Evolutionary conservation across 2,888 invertebrate genomes (phyloP), one percentile per base, ranked within the genome.

Genomic region (Lasioglossum lativentre): DNA sequence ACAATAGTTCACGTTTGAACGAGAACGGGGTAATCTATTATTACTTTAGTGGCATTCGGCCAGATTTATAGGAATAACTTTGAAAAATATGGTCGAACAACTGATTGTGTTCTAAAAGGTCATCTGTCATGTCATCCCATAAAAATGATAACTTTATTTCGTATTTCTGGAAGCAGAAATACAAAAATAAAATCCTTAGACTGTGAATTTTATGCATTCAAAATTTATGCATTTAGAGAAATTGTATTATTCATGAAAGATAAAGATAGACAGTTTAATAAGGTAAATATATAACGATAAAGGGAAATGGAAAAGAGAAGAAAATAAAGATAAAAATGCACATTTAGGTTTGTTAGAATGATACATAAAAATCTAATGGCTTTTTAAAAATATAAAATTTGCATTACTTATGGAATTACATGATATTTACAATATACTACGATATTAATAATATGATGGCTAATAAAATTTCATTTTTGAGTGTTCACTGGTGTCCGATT

Each of bases 1-100:
- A 75, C 34, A 66, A 79, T 73, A 63, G 47, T 56, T 34, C 71
- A 71, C 76, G 79, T 80, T 75, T 71, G 52, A 85, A 82, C 74
- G 84, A 75, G 88, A 85, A 76, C 87, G 47, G 82, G 90, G 68
- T 52, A 78, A 80, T 87, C 91, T 91, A 91, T 91, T 90, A 90
- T 91, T 91, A 83, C 89, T 86, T 81, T 74, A 59, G 42, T 90
- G 91, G 91, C 91, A 38, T 75, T 42, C 19, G 19, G 90, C 91
- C 91, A 91, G 82, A 79, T 84, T 89, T 84, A 47, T 66, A 82
- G 80, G 82, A 86, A 88, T 78, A 80, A 85, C 56, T 38, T n/a
- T n/a, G 83, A 59, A 80, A 86, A 82, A 86, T 80, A 45, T 52
- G 19, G n/a, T 6, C 72, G 34, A 68, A 19, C 34, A 23, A 70